A percentile compares a stretch with the other conserved stretches of the same genome.
Conservation (phyloP, 2,113 vertebrate genomes). For the Odocoileus virginianus region DNA sequence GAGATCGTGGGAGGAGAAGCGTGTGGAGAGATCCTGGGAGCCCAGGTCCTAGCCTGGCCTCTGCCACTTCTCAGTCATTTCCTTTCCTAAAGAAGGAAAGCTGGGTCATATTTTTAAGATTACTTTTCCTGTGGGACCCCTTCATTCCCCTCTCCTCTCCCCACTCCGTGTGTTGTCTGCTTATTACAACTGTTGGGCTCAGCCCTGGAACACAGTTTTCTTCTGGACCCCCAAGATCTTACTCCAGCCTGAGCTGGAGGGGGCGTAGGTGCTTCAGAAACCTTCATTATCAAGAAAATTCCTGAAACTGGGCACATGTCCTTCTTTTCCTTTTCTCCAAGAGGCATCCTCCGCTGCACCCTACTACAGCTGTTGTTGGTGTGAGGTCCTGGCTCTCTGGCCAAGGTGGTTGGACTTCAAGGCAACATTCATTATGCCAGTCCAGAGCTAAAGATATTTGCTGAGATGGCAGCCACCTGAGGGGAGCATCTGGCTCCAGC, state of each 20-base stretch:
- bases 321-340: rapidly evolving
- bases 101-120: neutral
- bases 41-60: neutral
- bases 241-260: neutral
- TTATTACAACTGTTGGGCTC: too few species aligned
- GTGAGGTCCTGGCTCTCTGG: neutral
- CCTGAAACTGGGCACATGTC: rapidly evolving
- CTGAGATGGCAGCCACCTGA: neutral
- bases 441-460: neutral
- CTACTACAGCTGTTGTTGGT: rapidly evolving
- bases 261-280: neutral
- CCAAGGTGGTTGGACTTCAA: neutral
- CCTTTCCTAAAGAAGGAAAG: neutral
- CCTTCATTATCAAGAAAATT: neutral
- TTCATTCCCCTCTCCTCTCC: neutral
- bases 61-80: neutral
- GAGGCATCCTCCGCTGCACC: neutral
- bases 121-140: neutral
- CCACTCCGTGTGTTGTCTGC: neutral
- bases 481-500: too few species aligned
- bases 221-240: neutral
- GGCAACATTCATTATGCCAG: rapidly evolving
- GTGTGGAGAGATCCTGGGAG: rapidly evolving
- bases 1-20: neutral
- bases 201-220: neutral